Percentiles rank a stretch among this genome's conserved stretches.
Conservation (phyloP, 2,888 invertebrate genomes). For the Carpatolechia fugitivella region DNA sequence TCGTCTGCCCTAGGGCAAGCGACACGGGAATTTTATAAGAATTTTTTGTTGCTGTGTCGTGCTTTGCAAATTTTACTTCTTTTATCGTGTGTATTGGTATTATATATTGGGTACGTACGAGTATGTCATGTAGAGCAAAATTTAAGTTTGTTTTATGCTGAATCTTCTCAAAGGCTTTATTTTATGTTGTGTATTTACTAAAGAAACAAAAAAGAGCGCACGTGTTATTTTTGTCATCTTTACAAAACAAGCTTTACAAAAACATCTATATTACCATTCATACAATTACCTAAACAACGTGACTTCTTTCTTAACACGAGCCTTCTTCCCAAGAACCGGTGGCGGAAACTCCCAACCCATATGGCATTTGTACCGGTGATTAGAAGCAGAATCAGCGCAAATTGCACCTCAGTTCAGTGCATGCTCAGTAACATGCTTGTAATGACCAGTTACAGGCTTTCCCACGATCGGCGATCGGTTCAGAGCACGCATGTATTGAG, state of each 20-base stretch:
- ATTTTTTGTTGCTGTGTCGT: conserved; percentile 7
- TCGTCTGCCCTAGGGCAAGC: conserved; percentile 36
- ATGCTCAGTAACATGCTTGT: conserved; percentile 17
- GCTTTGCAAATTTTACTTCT: not conserved
- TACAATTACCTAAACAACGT: no score
- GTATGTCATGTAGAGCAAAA: no score
- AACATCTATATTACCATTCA: no score
- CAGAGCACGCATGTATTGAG: not conserved
- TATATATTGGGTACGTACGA: not conserved
- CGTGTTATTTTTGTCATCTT: no score
- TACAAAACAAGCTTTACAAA: no score
- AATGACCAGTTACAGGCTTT: conserved; percentile 19
- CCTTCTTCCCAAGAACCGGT: not conserved
- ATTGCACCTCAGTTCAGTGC: conserved; percentile 29
- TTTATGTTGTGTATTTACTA: no score
- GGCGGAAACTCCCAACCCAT: conserved; percentile 9
- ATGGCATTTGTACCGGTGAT: conserved; percentile 18
- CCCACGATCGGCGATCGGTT: conserved; percentile 15
- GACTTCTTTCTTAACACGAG: no score
- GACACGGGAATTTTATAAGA: conserved; percentile 39
- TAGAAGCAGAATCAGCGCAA: conserved; percentile 39
- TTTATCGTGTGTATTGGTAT: not conserved
- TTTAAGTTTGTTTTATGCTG: no score
- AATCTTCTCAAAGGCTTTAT: no score
- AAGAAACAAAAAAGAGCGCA: no score